Conservation (phyloP, 2,888 invertebrate species). For the Agapostemon virescens region DNA sequence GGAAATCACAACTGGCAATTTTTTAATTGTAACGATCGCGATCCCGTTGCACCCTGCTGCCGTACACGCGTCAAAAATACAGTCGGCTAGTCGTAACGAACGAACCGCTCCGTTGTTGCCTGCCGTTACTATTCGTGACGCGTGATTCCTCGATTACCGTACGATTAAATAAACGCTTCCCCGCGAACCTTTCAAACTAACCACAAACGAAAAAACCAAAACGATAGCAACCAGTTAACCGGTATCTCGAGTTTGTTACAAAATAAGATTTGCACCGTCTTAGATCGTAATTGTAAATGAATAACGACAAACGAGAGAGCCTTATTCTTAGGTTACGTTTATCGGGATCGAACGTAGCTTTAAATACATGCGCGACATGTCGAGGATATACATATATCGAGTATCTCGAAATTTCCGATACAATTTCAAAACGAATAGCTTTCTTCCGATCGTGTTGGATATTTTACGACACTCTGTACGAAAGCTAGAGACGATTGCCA, state of each 20-base stretch:
- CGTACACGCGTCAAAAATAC: too few species aligned
- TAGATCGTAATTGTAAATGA: slow-evolving; percentile 46
- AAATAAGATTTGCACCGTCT: slow-evolving; percentile 54
- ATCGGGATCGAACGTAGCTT: slow-evolving; percentile 60
- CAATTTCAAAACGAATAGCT: not conserved
- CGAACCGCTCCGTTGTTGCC: too few species aligned
- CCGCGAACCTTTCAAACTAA: slow-evolving; percentile 4
- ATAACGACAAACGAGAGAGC: slow-evolving; percentile 57
- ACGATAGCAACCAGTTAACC: slow-evolving; percentile 33
- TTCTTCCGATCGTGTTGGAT: not conserved
- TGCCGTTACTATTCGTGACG: not conserved
- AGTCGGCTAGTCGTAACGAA: not conserved
- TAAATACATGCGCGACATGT: slow-evolving; percentile 54
- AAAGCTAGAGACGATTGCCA: slow-evolving; percentile 69
- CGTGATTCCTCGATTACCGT: not conserved
- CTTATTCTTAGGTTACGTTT: slow-evolving; percentile 59
- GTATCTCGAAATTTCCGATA: slow-evolving; percentile 1
- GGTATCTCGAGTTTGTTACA: slow-evolving; percentile 13
- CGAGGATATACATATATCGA: slow-evolving; percentile 34
- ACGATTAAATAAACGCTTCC: slow-evolving; percentile 6
- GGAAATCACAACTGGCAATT: too few species aligned
- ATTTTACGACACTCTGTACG: slow-evolving; percentile 33
- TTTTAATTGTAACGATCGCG: too few species aligned
- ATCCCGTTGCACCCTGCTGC: too few species aligned
- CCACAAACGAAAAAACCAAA: slow-evolving; percentile 13